These are phyloP conservation scores for Macropis europaea DNA, from an alignment of 2,888 invertebrate genomes.

Conservation along the genomic window DNA sequence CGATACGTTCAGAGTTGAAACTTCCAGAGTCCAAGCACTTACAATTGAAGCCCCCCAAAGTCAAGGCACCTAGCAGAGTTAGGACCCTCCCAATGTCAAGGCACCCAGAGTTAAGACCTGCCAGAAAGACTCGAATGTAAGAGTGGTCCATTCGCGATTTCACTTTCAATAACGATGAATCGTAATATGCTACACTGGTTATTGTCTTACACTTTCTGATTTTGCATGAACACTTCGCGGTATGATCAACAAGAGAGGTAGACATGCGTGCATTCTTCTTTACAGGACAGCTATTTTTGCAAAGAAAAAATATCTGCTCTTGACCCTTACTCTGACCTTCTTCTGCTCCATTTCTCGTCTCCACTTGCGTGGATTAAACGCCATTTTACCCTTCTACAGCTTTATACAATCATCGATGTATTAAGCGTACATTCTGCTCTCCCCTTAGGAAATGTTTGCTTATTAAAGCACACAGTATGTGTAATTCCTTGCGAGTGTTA, in stretches of 20 bases:
- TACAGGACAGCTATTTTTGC: constrained; percentile 34
- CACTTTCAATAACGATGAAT: no score
- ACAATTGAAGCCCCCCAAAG: no score
- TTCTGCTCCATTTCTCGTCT: constrained; percentile 37
- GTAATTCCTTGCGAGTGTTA: no score
- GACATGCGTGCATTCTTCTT: constrained; percentile 18
- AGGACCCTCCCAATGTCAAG: no score
- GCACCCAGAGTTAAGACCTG: no score
- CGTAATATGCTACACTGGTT: background rate
- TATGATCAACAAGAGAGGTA: constrained; percentile 1
- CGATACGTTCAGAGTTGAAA: no score
- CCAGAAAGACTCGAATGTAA: no score
- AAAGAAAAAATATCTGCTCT: constrained; percentile 44
- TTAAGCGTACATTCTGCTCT: constrained; percentile 20
- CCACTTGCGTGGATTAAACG: constrained; percentile 38
- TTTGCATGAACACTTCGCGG: constrained; percentile 1
- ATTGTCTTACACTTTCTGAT: constrained; percentile 5
- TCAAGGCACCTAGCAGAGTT: no score
- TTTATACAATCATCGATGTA: constrained; percentile 35
- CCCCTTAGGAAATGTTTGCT: constrained; percentile 4
- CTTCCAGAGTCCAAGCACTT: no score
- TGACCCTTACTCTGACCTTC: constrained; percentile 40
- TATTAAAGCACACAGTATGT: constrained; percentile 1
- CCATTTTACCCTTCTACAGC: constrained; percentile 14
- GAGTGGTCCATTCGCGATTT: no score